These are phyloP conservation scores for Daubentonia madagascariensis DNA, from an alignment of 2,113 vertebrate genomes.

Conservation along the genomic window DNA sequence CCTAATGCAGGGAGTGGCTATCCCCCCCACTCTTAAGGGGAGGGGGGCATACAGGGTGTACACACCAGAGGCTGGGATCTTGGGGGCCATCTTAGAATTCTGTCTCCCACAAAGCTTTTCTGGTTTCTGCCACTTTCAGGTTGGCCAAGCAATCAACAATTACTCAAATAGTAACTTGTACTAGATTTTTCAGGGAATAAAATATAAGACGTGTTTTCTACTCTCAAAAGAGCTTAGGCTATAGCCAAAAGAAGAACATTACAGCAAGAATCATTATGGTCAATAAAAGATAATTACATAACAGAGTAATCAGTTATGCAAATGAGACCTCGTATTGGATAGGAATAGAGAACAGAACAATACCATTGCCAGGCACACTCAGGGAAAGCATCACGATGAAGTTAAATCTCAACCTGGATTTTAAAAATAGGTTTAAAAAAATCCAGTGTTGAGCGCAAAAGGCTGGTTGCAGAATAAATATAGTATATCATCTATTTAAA, in stretches of 20 bases:
- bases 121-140: neutral
- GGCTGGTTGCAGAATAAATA: neutral
- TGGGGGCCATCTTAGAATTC: neutral
- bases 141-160: neutral
- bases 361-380: neutral
- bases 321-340: neutral
- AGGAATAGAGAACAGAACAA: neutral
- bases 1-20: neutral
- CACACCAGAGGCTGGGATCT: neutral
- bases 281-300: neutral
- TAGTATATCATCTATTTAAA: neutral
- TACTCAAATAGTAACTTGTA: neutral
- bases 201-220: neutral
- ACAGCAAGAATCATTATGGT: neutral
- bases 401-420: neutral
- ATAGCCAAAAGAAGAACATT: neutral
- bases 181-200: neutral
- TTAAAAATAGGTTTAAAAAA: slow-evolving; percentile 11
- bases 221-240: neutral
- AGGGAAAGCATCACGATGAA: neutral
- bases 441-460: neutral
- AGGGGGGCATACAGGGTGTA: neutral
- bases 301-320: neutral
- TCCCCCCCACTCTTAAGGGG: neutral
- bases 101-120: neutral